Base-by-base conservation (phyloP, 2,113 vertebrate genomes). In the Sprattus sprattus region DNA sequence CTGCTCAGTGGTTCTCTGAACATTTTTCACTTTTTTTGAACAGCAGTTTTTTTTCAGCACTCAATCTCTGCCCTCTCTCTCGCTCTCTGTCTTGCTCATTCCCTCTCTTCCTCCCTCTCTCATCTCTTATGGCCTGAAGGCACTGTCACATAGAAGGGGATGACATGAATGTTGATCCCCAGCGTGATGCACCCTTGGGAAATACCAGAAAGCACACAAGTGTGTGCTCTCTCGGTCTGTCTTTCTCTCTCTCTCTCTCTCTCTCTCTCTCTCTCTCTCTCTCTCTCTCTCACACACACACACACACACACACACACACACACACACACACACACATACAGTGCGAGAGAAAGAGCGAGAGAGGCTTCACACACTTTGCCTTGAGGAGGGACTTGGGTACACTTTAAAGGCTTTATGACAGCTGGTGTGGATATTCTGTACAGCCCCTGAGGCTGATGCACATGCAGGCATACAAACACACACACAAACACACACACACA, bases 341-440 rank as follows among this genome's bases (percentile, higher is more conserved):
- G 6, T 25, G 6, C 25, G 22, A 25, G 1, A 25, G 6, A 67
- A 15, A 54, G 52, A 54, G 60, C 25, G 60, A 28, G 60, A 28
- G 60, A 67, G 60, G n/a, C n/a, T 67, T 67, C 60, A 67, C 60
- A 25, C 60, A 67, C 60, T 25, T 67, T 28, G 22, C 83, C 64
- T 46, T 75, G 18, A 93, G 91, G 91, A 93, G 92, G 89, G 89
- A 91, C 92, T 88, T 84, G 90, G 91, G 91, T 93, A 92, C 91
- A 92, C 91, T 93, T 92, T 91, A 93, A 93, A 94, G 91, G 91
- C 88, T 89, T 85, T 86, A 82, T 93, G 93, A 94, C 93, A 93
- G 92, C 91, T 88, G 91, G 89, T 89, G 83, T 88, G 88, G 91
- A 91, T 91, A 92, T 86, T 85, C 87, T 88, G 85, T 86, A 85